phyloP scores from a whole-genome alignment of 2,888 invertebrate genomes.

The Stenotaenia linearis region DNA sequence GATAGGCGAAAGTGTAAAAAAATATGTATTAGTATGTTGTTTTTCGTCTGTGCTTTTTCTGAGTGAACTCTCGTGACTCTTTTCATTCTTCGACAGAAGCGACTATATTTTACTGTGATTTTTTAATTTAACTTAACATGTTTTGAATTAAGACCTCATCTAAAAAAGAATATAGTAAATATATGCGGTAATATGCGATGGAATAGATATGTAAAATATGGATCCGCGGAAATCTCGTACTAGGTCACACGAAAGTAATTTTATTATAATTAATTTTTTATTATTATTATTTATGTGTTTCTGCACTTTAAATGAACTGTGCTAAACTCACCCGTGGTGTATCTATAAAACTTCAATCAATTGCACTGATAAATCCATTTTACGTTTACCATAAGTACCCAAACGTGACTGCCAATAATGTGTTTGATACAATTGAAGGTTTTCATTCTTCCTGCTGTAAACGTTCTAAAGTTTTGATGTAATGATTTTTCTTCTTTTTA shows the following conservation, averaged over 20 bases:
- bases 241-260: neutral
- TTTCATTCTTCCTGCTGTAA: constrained; percentile 4
- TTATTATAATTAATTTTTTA: neutral
- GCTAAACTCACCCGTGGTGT: neutral
- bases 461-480: neutral
- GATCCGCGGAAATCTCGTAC: neutral
- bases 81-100: neutral
- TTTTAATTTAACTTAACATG: neutral
- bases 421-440: neutral
- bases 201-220: constrained; percentile 7
- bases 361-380: constrained; percentile 16
- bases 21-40: neutral
- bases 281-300: neutral
- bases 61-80: neutral
- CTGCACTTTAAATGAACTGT: neutral
- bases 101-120: constrained; percentile 6
- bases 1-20: neutral
- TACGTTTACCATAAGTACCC: neutral
- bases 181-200: neutral
- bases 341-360: constrained; percentile 12
- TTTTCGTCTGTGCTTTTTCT: neutral
- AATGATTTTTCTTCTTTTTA: neutral
- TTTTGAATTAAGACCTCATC: neutral
- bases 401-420: neutral
- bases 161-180: neutral